Conservation (phyloP, 2,888 invertebrate species). For the Parnassius glacialis region DNA sequence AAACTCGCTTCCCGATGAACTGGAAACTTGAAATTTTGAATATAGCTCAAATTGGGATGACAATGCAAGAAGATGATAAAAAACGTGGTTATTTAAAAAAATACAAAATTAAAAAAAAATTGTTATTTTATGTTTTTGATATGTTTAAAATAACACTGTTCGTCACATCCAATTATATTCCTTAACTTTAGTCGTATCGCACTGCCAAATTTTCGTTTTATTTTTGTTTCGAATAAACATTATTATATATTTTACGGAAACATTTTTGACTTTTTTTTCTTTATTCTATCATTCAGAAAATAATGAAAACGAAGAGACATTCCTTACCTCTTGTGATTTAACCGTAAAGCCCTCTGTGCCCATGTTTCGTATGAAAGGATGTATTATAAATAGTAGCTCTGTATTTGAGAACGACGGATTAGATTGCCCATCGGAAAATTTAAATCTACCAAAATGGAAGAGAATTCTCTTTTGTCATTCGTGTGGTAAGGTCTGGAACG, state of each 20-base stretch:
- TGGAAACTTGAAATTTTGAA: too few species aligned
- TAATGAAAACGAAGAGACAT: constrained; percentile 54
- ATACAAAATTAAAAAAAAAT: too few species aligned
- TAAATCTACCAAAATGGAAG: constrained; percentile 45
- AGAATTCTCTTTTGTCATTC: constrained; percentile 49
- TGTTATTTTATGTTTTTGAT: neutral
- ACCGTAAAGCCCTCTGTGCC: constrained; percentile 42
- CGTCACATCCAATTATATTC: constrained; percentile 30
- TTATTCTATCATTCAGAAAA: constrained; percentile 42
- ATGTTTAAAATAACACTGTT: constrained; percentile 58
- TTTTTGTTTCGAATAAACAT: constrained; percentile 41
- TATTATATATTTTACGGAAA: constrained; percentile 40
- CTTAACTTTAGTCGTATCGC: constrained; percentile 48
- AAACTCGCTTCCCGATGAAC: too few species aligned
- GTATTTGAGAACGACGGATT: constrained; percentile 40
- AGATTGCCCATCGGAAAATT: constrained; percentile 31
- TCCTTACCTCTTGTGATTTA: constrained; percentile 59
- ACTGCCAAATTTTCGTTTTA: constrained; percentile 39
- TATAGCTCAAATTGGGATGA: too few species aligned
- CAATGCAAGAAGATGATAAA: too few species aligned
- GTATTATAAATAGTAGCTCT: constrained; percentile 46
- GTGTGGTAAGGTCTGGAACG: constrained; percentile 42
- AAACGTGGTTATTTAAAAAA: too few species aligned
- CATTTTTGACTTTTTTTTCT: constrained; percentile 17
- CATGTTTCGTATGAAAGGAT: constrained; percentile 49